Base-by-base conservation (phyloP, 37 sponge, comb jelly and placozoan species). In the Bolinopsis microptera region DNA sequence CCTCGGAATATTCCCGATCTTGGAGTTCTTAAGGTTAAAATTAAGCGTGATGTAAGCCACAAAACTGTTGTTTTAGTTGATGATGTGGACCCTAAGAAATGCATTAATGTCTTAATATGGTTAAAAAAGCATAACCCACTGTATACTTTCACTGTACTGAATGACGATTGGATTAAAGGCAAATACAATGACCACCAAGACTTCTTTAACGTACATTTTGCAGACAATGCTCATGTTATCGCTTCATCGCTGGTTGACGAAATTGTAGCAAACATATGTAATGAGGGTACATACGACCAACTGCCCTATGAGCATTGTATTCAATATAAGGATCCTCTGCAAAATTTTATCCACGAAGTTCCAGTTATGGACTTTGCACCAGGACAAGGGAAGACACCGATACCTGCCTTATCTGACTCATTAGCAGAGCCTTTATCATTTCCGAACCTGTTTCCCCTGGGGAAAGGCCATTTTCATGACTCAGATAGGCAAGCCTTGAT, bases 311-410 rank as follows among this genome's bases (percentile, higher is more conserved):
- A 80, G 8, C 5, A 28, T 35, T 80, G 83, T 31, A 80, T 80
- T 80, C 83, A 80, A 31, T 0, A 2, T 21, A 13, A 28, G 37
- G 83, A 80, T 35, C 36, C 38, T 28, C 16, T 23, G 8, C 37
- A 80, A 31, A 80, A 32, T 5, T 24, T 80, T 0, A 27, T 8
- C 8, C 8, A 33, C 1, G 38, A 80, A 35, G 23, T 80, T 35
- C 83, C 83, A 3, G 8, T 80, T 27, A 36, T 80, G 38, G 83
- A 80, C 33, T 80, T 80, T 27, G 83, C 83, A 32, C 83, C 83
- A 27, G 83, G 83, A 9, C 83, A 80, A 33, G 38, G 23, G 3
- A 35, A 33, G 9, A 80, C 35, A 8, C 83, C 83, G 8, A 80
- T 80, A 36, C 38, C 83, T 24, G 2, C 8, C 8, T 36, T 32